phyloP scores from a whole-genome alignment of 2,113 vertebrate species.

The Ciconia boyciana region DNA sequence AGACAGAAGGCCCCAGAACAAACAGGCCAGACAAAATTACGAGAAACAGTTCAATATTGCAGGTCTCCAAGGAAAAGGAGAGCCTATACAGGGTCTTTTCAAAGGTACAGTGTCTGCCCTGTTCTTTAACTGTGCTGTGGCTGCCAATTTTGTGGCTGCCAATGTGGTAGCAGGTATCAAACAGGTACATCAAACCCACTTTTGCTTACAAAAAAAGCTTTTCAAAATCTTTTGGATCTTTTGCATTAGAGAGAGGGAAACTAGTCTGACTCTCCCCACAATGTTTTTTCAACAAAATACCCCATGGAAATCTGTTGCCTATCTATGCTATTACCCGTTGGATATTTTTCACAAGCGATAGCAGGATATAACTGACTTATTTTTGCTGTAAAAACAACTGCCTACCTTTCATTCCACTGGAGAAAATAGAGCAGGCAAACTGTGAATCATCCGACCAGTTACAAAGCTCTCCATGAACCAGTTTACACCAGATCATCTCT shows the following conservation, averaged over 20 bases:
- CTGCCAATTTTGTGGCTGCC: background rate
- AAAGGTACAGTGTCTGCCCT: background rate
- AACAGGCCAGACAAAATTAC: background rate
- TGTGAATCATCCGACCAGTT: background rate
- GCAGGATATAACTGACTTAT: background rate
- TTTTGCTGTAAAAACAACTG: background rate
- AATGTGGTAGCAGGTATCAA: background rate
- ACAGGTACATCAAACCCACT: background rate
- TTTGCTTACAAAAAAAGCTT: background rate
- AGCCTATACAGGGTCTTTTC: background rate
- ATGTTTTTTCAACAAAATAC: background rate
- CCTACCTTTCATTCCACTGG: background rate
- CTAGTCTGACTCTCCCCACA: background rate
- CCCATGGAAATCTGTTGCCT: background rate
- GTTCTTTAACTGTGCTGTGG: background rate
- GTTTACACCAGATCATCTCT: background rate
- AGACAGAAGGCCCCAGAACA: background rate
- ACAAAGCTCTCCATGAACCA: background rate
- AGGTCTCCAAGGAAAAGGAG: background rate
- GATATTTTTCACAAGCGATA: background rate
- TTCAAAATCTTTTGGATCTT: background rate
- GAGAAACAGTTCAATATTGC: background rate
- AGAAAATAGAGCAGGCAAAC: background rate
- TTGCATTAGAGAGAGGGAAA: background rate
- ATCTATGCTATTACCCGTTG: background rate